Evolutionary conservation across 2,113 vertebrate genomes (phyloP).

Genomic region (Bufo gargarizans): DNA sequence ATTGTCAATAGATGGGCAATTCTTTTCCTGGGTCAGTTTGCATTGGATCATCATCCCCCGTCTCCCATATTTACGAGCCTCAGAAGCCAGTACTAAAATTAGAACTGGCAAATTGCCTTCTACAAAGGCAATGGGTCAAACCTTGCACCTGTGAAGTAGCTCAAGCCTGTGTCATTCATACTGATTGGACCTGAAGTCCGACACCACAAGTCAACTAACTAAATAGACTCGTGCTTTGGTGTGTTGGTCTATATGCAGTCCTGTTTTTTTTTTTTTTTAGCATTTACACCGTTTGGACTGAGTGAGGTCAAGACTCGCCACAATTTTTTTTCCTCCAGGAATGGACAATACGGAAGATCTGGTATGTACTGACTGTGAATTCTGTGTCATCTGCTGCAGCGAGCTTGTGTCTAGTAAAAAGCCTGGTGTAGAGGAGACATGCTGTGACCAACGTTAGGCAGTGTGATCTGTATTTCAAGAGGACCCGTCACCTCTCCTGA

Average conservation of each 20-base stretch:
- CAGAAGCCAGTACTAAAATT: slow-evolving; percentile 60
- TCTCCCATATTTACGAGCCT: slow-evolving; percentile 49
- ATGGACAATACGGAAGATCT: slow-evolving; percentile 14
- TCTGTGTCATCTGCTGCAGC: neutral
- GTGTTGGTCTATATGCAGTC: neutral
- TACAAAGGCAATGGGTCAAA: slow-evolving; percentile 47
- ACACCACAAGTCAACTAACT: neutral
- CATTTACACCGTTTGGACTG: neutral
- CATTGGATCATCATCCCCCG: slow-evolving; percentile 17
- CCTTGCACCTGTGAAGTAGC: slow-evolving; percentile 60
- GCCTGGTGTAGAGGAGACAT: neutral
- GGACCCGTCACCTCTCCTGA: no score
- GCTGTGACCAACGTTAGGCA: neutral
- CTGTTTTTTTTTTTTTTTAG: neutral
- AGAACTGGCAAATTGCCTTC: neutral
- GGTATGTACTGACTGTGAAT: slow-evolving; percentile 25
- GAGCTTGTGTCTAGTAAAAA: neutral
- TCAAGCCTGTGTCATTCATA: slow-evolving; percentile 34
- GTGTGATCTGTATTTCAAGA: neutral
- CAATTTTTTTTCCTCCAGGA: neutral
- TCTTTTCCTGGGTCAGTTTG: neutral
- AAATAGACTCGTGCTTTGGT: neutral
- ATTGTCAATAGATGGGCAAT: neutral
- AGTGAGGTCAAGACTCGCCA: neutral
- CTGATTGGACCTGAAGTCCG: neutral